Evolutionary conservation across 2,888 invertebrate genomes (phyloP).

Genomic region (Ectemnius continuus): DNA sequence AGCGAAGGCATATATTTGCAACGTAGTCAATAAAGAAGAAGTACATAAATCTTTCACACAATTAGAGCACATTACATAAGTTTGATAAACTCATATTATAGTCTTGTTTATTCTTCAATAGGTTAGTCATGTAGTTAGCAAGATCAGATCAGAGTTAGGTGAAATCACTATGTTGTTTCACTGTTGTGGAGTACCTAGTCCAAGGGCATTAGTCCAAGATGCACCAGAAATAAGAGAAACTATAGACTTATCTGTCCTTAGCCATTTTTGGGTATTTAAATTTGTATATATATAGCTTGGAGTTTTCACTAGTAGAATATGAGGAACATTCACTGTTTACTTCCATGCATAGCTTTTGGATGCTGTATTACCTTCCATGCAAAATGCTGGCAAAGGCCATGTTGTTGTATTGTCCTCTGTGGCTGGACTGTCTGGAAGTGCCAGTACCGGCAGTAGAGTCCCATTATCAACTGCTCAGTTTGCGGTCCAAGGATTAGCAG

Average conservation of each 20-base stretch:
- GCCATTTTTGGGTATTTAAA: slow-evolving; percentile 82
- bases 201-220: slow-evolving; percentile 80
- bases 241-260: slow-evolving; percentile 81
- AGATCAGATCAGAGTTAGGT: slow-evolving; percentile 80
- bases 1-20: slow-evolving; percentile 80
- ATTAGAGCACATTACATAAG: not conserved
- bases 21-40: slow-evolving; percentile 80
- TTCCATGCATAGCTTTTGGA: slow-evolving; percentile 79
- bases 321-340: slow-evolving; percentile 19
- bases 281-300: not conserved
- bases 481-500: slow-evolving; percentile 83
- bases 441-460: slow-evolving; percentile 79
- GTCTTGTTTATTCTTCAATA: slow-evolving; percentile 41
- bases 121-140: slow-evolving; percentile 77
- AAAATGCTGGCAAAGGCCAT: slow-evolving; percentile 81
- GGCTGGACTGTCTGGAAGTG: slow-evolving; percentile 81
- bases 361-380: slow-evolving; percentile 82
- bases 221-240: slow-evolving; percentile 80
- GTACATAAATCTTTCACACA: slow-evolving; percentile 22
- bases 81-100: not conserved
- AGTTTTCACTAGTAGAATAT: not conserved
- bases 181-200: slow-evolving; percentile 83
- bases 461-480: slow-evolving; percentile 84
- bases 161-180: slow-evolving; percentile 83
- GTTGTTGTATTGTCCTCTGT: slow-evolving; percentile 83